Conservation (phyloP, 2,797 vertebrate genomes). For the Dryobates pubescens region DNA sequence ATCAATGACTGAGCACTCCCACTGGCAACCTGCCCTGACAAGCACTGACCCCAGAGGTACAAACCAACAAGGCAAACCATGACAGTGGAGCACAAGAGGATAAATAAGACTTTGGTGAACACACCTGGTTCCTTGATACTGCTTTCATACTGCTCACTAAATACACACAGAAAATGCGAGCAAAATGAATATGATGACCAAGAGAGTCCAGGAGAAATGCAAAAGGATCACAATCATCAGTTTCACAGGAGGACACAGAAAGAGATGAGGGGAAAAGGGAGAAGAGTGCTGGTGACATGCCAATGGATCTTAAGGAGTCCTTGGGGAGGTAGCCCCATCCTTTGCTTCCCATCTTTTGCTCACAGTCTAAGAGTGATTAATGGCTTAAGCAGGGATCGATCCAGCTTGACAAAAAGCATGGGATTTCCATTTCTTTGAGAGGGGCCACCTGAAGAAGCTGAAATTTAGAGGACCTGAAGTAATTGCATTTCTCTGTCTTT, state of each 20-base stretch:
- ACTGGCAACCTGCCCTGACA: background rate
- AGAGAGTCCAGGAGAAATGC: fast-evolving
- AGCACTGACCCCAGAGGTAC: background rate
- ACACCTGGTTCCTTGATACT: background rate
- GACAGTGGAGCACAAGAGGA: fast-evolving
- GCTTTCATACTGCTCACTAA: background rate
- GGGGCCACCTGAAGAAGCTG: slow-evolving; percentile 46
- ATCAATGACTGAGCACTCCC: background rate
- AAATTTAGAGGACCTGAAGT: slow-evolving; percentile 51
- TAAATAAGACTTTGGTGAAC: background rate
- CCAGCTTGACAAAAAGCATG: slow-evolving; percentile 13
- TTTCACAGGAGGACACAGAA: background rate
- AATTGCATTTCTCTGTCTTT: slow-evolving; percentile 72
- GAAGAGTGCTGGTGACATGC: fast-evolving
- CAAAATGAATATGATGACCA: background rate
- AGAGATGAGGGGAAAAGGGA: fast-evolving
- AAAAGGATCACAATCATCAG: background rate
- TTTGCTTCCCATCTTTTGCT: background rate
- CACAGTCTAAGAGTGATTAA: slow-evolving; percentile 50
- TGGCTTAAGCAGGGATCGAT: slow-evolving; percentile 53
- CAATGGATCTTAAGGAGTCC: background rate
- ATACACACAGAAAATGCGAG: background rate
- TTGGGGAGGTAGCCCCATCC: background rate
- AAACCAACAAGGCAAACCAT: background rate
- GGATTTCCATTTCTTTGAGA: slow-evolving; percentile 46